Evolutionary conservation across 2,113 vertebrate genomes (phyloP), one percentile per base, ranked within the genome.

Genomic region (Acanthochromis polyacanthus): DNA sequence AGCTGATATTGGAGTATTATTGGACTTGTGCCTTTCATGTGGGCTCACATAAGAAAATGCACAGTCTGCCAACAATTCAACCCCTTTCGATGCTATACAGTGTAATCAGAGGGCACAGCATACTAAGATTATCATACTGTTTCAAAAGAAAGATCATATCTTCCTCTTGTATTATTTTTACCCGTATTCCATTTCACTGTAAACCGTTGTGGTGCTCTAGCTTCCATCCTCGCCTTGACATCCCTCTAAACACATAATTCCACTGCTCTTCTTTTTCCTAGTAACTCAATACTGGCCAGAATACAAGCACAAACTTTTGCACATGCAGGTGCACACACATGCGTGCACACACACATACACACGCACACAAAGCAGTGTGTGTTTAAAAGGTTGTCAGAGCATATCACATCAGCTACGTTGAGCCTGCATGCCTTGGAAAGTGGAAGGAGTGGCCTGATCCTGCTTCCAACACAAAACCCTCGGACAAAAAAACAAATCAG

Each of bases 211-310:
- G 32, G 55, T 12, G 25, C 48, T 78, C 77, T 75, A 71, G 81
- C 79, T 81, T 85, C 88, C 76, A 89, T 89, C 75, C 60, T 86
- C 65, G 70, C 87, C 84, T 81, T 82, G 81, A 75, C 80, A 87
- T 86, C 78, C 87, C 80, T 88, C 75, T 75, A 79, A 88, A 88
- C 51, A 82, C 40, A 59, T 55, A 74, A 28, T 69, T 75, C 67
- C 75, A 77, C 72, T 66, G 57, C 78, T 68, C 63, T 36, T 45
- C 48, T 68, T 79, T 65, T 81, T 78, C 61, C 64, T 60, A 17
- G 71, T 69, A 83, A 88, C 73, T 45, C 40, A 61, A 81, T 52
- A 70, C 53, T 61, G 57, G 63, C 53, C 67, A n/a, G 25, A 59
- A 73, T n/a, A 51, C 71, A 78, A 68, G 46, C 38, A 70, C 76